Conservation (phyloP, 2,113 vertebrate species). For the Nothocercus nigrocapillus region DNA sequence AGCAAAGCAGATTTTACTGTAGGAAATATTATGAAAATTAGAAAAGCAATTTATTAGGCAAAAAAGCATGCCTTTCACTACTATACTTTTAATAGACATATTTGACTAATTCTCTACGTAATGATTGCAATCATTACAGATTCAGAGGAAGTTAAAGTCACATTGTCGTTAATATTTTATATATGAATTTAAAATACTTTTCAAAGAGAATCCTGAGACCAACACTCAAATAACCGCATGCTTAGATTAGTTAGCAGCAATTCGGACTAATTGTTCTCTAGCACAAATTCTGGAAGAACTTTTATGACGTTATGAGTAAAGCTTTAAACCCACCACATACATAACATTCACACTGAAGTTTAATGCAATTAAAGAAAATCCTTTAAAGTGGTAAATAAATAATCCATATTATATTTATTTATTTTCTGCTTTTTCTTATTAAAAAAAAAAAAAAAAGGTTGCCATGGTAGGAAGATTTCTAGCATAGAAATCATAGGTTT, state of each 20-base stretch:
- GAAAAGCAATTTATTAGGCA: neutral
- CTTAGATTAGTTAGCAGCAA: slow-evolving; percentile 51
- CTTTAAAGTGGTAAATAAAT: slow-evolving; percentile 31
- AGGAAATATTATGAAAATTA: neutral
- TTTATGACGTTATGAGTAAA: slow-evolving; percentile 52
- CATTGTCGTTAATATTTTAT: slow-evolving; percentile 65
- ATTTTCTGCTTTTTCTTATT: neutral
- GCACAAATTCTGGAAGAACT: slow-evolving; percentile 37
- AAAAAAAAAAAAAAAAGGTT: neutral
- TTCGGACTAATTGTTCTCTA: slow-evolving; percentile 13
- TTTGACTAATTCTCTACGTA: slow-evolving; percentile 27
- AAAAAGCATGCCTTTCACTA: neutral
- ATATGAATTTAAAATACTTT: slow-evolving; percentile 70
- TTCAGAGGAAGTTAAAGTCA: slow-evolving; percentile 35
- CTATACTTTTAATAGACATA: slow-evolving; percentile 36
- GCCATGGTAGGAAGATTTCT: fast-evolving
- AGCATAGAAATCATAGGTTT: neutral
- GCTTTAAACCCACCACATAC: slow-evolving; percentile 27
- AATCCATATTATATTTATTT: slow-evolving; percentile 3
- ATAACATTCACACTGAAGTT: slow-evolving; percentile 35
- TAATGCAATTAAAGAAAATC: slow-evolving; percentile 30
- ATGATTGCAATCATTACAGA: slow-evolving; percentile 37
- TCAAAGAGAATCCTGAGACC: slow-evolving; percentile 58
- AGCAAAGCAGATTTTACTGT: neutral
- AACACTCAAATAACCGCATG: slow-evolving; percentile 68